Conservation (phyloP, 2,797 vertebrate genomes). For the Chelmon rostratus region DNA sequence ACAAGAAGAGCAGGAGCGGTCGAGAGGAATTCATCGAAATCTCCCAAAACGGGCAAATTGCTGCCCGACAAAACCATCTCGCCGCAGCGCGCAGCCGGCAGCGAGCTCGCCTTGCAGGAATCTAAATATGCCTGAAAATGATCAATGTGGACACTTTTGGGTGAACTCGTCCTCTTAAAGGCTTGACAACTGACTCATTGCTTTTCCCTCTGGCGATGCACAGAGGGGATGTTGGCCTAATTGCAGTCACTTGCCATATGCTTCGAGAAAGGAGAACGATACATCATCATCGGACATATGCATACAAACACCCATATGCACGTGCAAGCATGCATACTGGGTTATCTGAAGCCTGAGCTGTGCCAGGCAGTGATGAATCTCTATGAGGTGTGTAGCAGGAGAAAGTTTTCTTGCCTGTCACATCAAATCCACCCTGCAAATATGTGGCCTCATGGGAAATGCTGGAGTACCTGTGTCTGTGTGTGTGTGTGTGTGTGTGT, state of each 20-base stretch:
- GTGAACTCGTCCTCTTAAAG: conserved; percentile 38
- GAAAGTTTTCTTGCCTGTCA: conserved; percentile 51
- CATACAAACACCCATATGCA: conserved; percentile 57
- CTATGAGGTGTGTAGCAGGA: conserved; percentile 28
- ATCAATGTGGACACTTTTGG: conserved; percentile 51
- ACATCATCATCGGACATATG: conserved; percentile 60
- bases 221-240: conserved; percentile 46
- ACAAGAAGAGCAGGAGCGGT: conserved; percentile 45
- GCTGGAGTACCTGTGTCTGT: conserved; percentile 31
- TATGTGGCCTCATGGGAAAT: conserved; percentile 39
- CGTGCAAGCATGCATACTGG: conserved; percentile 9
- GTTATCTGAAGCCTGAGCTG: conserved; percentile 14
- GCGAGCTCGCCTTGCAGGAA: conserved; percentile 37
- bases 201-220: conserved; percentile 37
- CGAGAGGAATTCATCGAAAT: conserved; percentile 44
- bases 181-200: conserved; percentile 34
- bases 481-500: conserved; percentile 15
- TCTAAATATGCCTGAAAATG: conserved; percentile 52
- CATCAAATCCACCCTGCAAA: conserved; percentile 30
- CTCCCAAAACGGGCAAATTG: conserved; percentile 6
- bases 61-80: conserved; percentile 13
- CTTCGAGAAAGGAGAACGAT: conserved; percentile 40
- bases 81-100: conserved; percentile 11
- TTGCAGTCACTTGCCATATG: conserved; percentile 55
- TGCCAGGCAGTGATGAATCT: conserved; percentile 39